phyloP scores from a whole-genome alignment of 53 echinoderm and acorn worm genomes.

The Stichopus horrens region DNA sequence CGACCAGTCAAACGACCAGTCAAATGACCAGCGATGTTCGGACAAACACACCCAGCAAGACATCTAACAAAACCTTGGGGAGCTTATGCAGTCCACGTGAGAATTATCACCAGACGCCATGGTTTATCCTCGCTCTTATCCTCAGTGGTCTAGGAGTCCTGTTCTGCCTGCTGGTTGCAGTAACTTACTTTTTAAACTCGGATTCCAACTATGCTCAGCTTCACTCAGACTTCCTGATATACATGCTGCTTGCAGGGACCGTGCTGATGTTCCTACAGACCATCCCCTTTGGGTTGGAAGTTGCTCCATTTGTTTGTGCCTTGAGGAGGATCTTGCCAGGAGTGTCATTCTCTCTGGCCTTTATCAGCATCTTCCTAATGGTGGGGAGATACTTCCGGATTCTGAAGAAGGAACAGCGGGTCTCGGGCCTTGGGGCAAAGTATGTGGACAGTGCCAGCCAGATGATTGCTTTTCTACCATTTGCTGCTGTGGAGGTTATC shows the following conservation, averaged over 20 bases:
- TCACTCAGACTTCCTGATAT: constrained; percentile 51
- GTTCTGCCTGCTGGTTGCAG: not conserved
- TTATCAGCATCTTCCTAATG: constrained; percentile 64
- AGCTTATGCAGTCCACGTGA: not conserved
- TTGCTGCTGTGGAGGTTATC: constrained; percentile 56
- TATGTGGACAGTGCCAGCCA: constrained; percentile 58
- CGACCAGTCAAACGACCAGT: not conserved
- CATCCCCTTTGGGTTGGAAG: constrained; percentile 51
- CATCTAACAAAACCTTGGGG: not conserved
- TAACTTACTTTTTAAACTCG: not conserved
- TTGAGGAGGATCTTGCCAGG: constrained; percentile 60
- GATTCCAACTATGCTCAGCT: constrained; percentile 5
- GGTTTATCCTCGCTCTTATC: constrained; percentile 35
- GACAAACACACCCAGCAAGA: too few species aligned
- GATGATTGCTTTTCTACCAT: constrained; percentile 33
- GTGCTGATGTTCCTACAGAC: constrained; percentile 60
- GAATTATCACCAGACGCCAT: constrained; percentile 10
- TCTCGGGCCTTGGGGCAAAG: constrained; percentile 55
- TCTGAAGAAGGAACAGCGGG: constrained; percentile 49
- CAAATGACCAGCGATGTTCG: not conserved
- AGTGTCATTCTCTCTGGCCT: constrained; percentile 49
- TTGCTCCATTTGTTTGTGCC: constrained; percentile 45
- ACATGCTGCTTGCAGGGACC: constrained; percentile 59
- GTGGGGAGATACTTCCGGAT: constrained; percentile 59
- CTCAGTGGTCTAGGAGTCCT: constrained; percentile 29